A percentile compares a stretch with the other conserved stretches of the same genome.
phyloP scores from a whole-genome alignment of 2,113 vertebrate genomes.

The Eulemur macaco region DNA sequence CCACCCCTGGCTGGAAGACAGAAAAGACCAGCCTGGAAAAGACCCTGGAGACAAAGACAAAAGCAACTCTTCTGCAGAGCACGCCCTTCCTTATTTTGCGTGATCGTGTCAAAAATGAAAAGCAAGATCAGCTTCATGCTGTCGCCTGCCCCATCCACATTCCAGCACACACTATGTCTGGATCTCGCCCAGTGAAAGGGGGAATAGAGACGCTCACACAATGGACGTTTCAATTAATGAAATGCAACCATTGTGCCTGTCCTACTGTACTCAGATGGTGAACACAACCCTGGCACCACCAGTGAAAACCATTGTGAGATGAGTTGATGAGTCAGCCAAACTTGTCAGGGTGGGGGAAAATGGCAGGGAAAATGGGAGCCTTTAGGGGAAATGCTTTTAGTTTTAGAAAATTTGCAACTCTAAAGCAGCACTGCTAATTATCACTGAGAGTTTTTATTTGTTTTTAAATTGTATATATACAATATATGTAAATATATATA shows the following conservation, averaged over 20 bases:
- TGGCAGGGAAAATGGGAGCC: constrained; percentile 14
- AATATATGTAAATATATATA: too few relatives aligned
- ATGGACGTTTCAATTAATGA: constrained; percentile 79
- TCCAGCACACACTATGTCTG: constrained; percentile 63
- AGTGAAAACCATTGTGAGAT: constrained; percentile 62
- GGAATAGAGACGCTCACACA: constrained; percentile 69
- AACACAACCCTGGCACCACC: constrained; percentile 74
- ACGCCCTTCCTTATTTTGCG: background rate
- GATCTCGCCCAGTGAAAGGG: constrained; percentile 68
- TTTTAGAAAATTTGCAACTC: background rate
- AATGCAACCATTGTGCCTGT: constrained; percentile 76
- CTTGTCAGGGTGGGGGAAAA: background rate
- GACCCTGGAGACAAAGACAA: background rate
- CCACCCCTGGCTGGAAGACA: background rate
- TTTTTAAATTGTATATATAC: background rate
- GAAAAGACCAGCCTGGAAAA: background rate
- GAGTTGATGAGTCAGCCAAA: constrained; percentile 73
- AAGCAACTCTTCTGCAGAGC: constrained; percentile 51
- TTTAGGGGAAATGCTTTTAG: background rate
- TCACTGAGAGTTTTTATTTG: background rate
- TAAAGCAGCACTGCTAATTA: background rate
- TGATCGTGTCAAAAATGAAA: background rate
- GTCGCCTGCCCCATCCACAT: background rate
- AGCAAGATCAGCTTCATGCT: constrained; percentile 45
- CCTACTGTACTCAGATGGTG: constrained; percentile 71